Conservation (phyloP, 2,888 invertebrate genomes). For the Clivina fossor region DNA sequence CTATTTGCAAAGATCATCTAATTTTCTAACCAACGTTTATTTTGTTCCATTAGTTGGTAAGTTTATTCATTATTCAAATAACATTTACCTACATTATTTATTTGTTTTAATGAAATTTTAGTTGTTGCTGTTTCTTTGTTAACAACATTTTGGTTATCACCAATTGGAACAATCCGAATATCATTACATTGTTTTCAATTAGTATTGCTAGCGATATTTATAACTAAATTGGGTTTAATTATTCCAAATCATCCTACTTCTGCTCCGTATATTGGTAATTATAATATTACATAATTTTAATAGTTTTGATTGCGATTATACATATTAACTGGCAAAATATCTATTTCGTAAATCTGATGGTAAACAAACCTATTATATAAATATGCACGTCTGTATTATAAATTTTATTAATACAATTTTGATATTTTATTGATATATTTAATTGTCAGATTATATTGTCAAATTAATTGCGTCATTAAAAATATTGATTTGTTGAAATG, state of each 20-base stretch:
- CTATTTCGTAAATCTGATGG: too few relatives aligned
- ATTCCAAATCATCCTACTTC: conserved; percentile 46
- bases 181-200: conserved; percentile 47
- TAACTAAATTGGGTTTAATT: conserved; percentile 44
- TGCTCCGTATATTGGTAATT: conserved; percentile 49
- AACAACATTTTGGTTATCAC: conserved; percentile 50
- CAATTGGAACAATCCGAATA: conserved; percentile 48
- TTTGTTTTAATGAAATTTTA: conserved; percentile 39
- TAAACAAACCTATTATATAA: too few relatives aligned
- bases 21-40: conserved; percentile 45
- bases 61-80: conserved; percentile 9
- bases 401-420: too few relatives aligned
- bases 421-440: too few relatives aligned
- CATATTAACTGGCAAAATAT: too few relatives aligned
- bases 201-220: conserved; percentile 44
- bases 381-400: too few relatives aligned
- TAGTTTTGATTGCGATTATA: too few relatives aligned
- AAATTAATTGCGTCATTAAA: too few relatives aligned
- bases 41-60: conserved; percentile 49
- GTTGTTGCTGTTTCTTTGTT: conserved; percentile 46
- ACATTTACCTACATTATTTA: conserved; percentile 10
- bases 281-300: too few relatives aligned
- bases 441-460: too few relatives aligned
- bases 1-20: conserved; percentile 45
- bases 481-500: too few relatives aligned